These are phyloP conservation scores for Hafferia zeledoni DNA, from an alignment of 2,797 vertebrate genomes.

Conservation along the genomic window DNA sequence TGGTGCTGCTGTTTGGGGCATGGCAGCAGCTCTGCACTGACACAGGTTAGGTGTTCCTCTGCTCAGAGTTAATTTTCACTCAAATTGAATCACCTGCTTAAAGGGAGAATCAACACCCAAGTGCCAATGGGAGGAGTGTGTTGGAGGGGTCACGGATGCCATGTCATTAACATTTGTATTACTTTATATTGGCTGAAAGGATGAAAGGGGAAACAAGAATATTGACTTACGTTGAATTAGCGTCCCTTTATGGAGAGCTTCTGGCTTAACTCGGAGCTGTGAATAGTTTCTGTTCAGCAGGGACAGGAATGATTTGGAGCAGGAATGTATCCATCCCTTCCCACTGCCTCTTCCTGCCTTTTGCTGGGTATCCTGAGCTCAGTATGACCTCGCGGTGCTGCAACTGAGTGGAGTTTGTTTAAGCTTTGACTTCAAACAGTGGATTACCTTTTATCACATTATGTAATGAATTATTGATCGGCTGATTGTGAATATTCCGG, in stretches of 20 bases:
- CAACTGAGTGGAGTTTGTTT: neutral
- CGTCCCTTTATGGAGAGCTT: constrained; percentile 21
- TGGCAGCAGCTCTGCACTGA: neutral
- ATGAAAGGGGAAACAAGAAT: constrained; percentile 26
- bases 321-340: neutral
- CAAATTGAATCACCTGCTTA: constrained; percentile 45
- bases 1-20: neutral
- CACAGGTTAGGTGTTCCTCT: neutral
- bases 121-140: neutral
- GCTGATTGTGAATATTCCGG: neutral
- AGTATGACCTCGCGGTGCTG: accelerated
- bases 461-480: neutral
- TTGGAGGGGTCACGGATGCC: neutral
- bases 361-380: accelerated
- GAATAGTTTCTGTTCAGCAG: neutral
- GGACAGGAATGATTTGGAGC: neutral
- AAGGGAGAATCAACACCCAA: constrained; percentile 55
- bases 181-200: constrained; percentile 37
- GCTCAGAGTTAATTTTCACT: constrained; percentile 39
- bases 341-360: neutral
- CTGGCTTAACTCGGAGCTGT: constrained; percentile 27
- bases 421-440: neutral
- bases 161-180: constrained; percentile 18
- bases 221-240: neutral
- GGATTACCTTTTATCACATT: constrained; percentile 8